Evolutionary conservation across 2,113 vertebrate genomes (phyloP).

Genomic region (Melanerpes aurifrons): DNA sequence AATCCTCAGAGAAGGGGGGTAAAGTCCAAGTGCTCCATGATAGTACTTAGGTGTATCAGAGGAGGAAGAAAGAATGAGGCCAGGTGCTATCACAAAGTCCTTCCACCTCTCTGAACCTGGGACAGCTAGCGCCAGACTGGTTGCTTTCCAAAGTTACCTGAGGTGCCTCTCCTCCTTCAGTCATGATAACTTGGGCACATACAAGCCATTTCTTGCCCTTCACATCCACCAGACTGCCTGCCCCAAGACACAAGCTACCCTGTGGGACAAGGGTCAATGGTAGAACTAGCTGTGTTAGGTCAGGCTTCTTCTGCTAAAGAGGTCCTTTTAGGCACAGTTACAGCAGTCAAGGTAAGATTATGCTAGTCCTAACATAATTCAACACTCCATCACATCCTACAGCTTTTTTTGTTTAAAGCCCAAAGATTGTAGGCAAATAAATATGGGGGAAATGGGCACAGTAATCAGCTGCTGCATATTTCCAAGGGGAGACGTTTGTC

Average conservation of each 20-base stretch:
- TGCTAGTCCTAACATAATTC: not conserved
- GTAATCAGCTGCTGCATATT: not conserved
- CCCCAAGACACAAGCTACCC: not conserved
- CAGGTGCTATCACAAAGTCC: not conserved
- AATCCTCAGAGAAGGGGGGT: not conserved
- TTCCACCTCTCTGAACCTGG: not conserved
- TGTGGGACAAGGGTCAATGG: not conserved
- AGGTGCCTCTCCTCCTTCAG: not conserved
- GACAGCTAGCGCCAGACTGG: not conserved
- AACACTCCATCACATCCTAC: not conserved
- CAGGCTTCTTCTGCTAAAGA: not conserved
- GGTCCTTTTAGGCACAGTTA: not conserved
- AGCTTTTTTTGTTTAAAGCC: not conserved
- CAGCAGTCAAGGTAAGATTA: not conserved
- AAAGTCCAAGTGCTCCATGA: not conserved
- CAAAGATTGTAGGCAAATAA: not conserved
- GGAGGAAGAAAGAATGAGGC: not conserved
- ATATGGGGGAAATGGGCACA: not conserved
- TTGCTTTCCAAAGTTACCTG: not conserved
- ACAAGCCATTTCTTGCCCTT: not conserved
- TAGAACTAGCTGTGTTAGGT: not conserved
- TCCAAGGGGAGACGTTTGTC: not conserved
- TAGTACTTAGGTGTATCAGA: not conserved
- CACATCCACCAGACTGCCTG: not conserved
- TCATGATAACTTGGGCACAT: not conserved